Evolutionary conservation across 2,113 vertebrate species (phyloP), one percentile per base, ranked within the genome.

Genomic region (Papio anubis): DNA sequence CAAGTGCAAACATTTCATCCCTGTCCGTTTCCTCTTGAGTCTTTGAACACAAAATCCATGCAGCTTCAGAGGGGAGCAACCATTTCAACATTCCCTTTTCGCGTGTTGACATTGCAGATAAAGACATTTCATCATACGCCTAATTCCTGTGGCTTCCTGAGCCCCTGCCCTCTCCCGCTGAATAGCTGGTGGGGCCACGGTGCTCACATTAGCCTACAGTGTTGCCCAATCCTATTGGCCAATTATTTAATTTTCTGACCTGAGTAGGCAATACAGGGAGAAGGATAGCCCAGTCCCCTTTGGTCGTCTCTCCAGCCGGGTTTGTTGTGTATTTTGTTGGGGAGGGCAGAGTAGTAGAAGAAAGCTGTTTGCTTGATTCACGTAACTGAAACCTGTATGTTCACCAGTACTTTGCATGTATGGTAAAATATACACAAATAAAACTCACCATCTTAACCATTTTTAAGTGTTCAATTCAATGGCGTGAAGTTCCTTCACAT

Each of bases 321-420:
- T 10, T 61, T 5, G 3, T 0, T 2, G 2, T 38, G 45, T 5
- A 3, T 35, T 55, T 27, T 0, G 10, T 1, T 30, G 57, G 14
- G 35, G 64, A 27, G 30, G 16, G 32, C n/a, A 11, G 50, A 38
- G 32, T 1, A 0, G 25, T 0, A 0, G 57, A 30, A 4, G 11
- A 38, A 80, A 70, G 48, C 76, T 38, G 5, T 25, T 6, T 52
- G 1, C 45, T 75, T 13, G 3, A 35, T 78, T 20, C 25, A 25
- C 7, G 43, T n/a, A 3, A 64, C 3, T 2, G 75, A 80, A 90
- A 21, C 12, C 23, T 38, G 48, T 20, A 12, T 9, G 16, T 25
- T 80, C 23, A 0, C 30, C 27, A 35, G 40, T 21, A 43, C 5
- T 17, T 0, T 32, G 45, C 5, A 45, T 21, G 6, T 20, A 23